A percentile compares a stretch with the other conserved stretches of the same genome.
Evolutionary conservation across 2,888 invertebrate genomes (phyloP).

Genomic region (Epinotia nisella): DNA sequence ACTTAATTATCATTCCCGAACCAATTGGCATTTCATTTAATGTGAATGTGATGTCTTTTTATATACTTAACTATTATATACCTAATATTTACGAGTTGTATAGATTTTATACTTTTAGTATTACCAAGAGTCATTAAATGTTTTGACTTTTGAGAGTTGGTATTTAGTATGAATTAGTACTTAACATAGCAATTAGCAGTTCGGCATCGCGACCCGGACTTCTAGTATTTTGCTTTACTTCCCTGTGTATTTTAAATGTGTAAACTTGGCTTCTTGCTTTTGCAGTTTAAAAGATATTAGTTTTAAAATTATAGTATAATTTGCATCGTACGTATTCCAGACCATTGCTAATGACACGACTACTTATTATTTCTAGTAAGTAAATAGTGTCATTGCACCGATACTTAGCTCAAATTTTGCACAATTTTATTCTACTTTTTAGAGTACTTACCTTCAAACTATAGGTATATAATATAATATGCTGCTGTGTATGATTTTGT

Average conservation of each 20-base stretch:
- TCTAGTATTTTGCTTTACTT: slow-evolving; percentile 61
- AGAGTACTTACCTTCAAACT: slow-evolving; percentile 55
- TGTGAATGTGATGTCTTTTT: slow-evolving; percentile 34
- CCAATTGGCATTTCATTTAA: slow-evolving; percentile 33
- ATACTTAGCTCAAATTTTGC: slow-evolving; percentile 78
- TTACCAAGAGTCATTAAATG: slow-evolving; percentile 15
- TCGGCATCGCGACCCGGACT: slow-evolving; percentile 58
- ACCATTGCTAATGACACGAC: slow-evolving; percentile 61
- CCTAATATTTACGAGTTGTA: slow-evolving; percentile 22
- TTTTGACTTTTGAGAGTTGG: slow-evolving; percentile 28
- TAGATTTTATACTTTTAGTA: slow-evolving; percentile 35
- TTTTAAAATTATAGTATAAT: slow-evolving; percentile 51
- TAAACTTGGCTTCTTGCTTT: slow-evolving; percentile 68
- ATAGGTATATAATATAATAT: too few relatives aligned
- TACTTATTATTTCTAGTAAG: slow-evolving; percentile 68
- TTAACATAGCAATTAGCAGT: slow-evolving; percentile 75
- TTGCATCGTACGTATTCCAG: slow-evolving; percentile 51
- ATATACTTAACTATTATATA: slow-evolving; percentile 3
- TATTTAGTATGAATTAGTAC: slow-evolving; percentile 45
- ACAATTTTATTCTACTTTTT: slow-evolving; percentile 58
- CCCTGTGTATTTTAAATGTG: slow-evolving; percentile 47
- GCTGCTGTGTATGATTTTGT: slow-evolving; percentile 57
- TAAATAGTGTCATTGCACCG: slow-evolving; percentile 69
- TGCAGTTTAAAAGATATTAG: slow-evolving; percentile 62
- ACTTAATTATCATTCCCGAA: slow-evolving; percentile 34